phyloP scores from a whole-genome alignment of 2,113 vertebrate species.

The Pachyramphus minor region DNA sequence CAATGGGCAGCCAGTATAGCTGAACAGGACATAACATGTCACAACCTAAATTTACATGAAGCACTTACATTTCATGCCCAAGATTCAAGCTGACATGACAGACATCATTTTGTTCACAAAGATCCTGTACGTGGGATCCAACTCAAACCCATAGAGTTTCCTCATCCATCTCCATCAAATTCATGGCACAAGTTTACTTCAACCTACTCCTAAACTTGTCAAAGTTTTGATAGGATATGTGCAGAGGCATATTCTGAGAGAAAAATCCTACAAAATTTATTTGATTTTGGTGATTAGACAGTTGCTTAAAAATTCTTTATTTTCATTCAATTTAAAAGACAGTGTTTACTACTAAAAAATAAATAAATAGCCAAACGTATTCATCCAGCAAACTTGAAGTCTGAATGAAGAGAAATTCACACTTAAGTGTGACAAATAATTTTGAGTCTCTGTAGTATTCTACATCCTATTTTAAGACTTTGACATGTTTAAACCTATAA shows the following conservation, averaged over 20 bases:
- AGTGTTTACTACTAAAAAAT: neutral
- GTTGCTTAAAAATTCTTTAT: neutral
- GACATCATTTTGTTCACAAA: neutral
- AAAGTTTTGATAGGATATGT: neutral
- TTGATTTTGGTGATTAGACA: neutral
- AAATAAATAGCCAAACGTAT: neutral
- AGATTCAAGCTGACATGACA: neutral
- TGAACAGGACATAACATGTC: neutral
- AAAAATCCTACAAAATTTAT: neutral
- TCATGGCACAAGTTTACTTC: neutral
- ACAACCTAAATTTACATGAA: neutral
- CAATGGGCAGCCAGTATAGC: neutral
- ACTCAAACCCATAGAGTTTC: neutral
- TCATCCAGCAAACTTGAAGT: neutral
- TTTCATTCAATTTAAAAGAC: neutral
- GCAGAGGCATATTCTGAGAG: neutral
- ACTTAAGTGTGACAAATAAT: neutral
- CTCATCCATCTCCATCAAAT: neutral
- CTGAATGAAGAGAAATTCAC: neutral
- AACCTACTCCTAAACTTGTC: neutral
- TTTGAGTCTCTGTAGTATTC: neutral
- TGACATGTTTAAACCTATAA: neutral
- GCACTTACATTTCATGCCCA: neutral
- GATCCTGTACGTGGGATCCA: neutral
- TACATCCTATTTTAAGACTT: neutral